Percentiles rank a stretch among this genome's conserved stretches.
Conservation (phyloP, 1,140 invertebrate species). For the Bilobella aurantiaca region DNA sequence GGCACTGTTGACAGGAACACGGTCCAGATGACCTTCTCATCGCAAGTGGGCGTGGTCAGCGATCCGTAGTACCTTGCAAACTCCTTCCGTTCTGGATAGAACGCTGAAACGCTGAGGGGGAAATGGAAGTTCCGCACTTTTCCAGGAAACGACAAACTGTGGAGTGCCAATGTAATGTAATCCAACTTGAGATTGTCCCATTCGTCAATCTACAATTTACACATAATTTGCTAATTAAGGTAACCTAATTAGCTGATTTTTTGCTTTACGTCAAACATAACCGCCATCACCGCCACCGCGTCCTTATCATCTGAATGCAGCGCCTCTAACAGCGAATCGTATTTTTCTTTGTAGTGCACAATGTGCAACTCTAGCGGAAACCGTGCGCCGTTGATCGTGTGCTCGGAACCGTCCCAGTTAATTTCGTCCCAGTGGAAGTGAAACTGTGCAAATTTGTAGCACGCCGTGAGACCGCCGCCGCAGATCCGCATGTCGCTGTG, state of each 20-base stretch:
- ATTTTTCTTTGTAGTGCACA: conserved; percentile 4
- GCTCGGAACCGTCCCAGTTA: conserved; percentile 11
- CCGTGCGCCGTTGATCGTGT: not conserved
- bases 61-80: conserved; percentile 62
- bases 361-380: conserved; percentile 14
- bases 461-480: not conserved
- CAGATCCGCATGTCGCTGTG: not conserved
- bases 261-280: conserved; percentile 6
- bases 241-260: not conserved
- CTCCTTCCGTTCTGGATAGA: not conserved
- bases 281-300: conserved; percentile 6
- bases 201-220: not conserved
- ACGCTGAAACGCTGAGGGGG: not conserved
- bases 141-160: not conserved
- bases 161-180: not conserved
- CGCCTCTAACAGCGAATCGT: not conserved
- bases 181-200: not conserved
- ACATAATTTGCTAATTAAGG: not conserved
- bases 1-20: conserved; percentile 47
- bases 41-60: conserved; percentile 81
- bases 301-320: not conserved
- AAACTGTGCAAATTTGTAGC: conserved; percentile 4
- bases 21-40: conserved; percentile 80
- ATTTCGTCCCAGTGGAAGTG: conserved; percentile 19
- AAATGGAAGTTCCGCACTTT: not conserved